Base-by-base conservation (phyloP, 2,113 vertebrate species). In the Suncus etruscus region DNA sequence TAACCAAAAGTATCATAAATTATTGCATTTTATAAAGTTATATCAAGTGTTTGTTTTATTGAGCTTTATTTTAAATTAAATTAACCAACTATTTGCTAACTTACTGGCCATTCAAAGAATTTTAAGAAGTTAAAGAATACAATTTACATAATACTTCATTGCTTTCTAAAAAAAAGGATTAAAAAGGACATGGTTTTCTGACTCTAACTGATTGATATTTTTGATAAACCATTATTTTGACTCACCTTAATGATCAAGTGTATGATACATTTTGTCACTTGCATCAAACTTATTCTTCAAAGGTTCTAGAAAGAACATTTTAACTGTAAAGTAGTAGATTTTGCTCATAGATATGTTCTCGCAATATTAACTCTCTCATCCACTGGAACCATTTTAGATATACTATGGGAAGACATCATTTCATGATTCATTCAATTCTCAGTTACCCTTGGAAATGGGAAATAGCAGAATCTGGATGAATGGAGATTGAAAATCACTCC, bases 381-480 rank as follows among this genome's bases (percentile, higher is more conserved):
- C 29, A 93, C 50, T 32, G 47, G 86, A 94, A 95, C 45, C 27
- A 81, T 84, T 93, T 96, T 87, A 94, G 69, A 96, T 89, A 91
- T 79, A 83, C 79, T 11, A 79, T 72, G 3, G 85, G n/a, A n/a
- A 1, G 4, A 75, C 0, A 3, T 76, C 61, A 90, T 96, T 96
- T 96, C 87, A 94, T 94, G 90, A 92, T 92, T 94, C 92, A 95
- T 95, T 94, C 90, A 95, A n/a, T 61, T 94, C 58, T 93, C 91
- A 95, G 86, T 94, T 92, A 74, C 74, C 94, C 83, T 93, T 95
- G 81, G 69, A 81, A 96, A 94, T 93, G 10, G 75, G 66, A 90
- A 76, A 75, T 11, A 84, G 32, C 39, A 72, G 50, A 70, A 12
- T 86, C 50, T 25, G 24, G 45, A 90, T 78, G 74, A 93, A 51